Conservation (phyloP, 2,888 invertebrate species). For the Synergus itoensis region DNA sequence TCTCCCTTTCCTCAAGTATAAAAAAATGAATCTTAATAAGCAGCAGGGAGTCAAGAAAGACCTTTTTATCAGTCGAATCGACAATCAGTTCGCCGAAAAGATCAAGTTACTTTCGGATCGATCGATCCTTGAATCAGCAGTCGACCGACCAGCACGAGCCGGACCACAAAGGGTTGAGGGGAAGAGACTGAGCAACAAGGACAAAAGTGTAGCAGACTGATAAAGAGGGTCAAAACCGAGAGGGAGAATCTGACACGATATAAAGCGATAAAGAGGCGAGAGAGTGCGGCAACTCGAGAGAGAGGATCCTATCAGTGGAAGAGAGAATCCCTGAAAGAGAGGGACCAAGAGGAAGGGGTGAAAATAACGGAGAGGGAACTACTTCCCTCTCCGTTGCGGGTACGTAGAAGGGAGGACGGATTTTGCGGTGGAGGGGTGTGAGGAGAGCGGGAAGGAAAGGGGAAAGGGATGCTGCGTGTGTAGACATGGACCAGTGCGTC, state of each 20-base stretch:
- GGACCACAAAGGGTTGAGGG: slow-evolving; percentile 66
- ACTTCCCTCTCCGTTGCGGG: slow-evolving; percentile 47
- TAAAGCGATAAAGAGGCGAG: slow-evolving; percentile 57
- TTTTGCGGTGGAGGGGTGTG: slow-evolving; percentile 64
- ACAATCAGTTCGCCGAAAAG: background rate
- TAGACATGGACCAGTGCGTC: slow-evolving; percentile 79
- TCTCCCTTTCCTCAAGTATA: no score
- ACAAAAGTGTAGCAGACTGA: slow-evolving; percentile 37
- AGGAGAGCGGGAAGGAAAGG: slow-evolving; percentile 67
- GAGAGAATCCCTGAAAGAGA: slow-evolving; percentile 52
- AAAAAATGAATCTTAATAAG: background rate
- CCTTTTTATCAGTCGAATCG: background rate
- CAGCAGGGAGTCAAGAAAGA: background rate
- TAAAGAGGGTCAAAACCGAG: slow-evolving; percentile 37
- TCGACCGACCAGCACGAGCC: slow-evolving; percentile 58
- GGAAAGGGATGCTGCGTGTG: slow-evolving; percentile 76
- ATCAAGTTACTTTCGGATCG: slow-evolving; percentile 51
- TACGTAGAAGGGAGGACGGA: slow-evolving; percentile 60
- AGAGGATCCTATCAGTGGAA: slow-evolving; percentile 46
- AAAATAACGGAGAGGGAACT: slow-evolving; percentile 55
- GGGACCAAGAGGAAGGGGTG: slow-evolving; percentile 54
- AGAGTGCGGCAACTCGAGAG: slow-evolving; percentile 49
- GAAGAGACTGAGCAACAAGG: slow-evolving; percentile 45
- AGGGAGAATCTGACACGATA: slow-evolving; percentile 53
- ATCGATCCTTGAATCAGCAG: slow-evolving; percentile 61